Percentiles rank a stretch among this genome's conserved stretches.
Conservation (phyloP, 2,888 invertebrate species). For the Agrochola lychnidis region DNA sequence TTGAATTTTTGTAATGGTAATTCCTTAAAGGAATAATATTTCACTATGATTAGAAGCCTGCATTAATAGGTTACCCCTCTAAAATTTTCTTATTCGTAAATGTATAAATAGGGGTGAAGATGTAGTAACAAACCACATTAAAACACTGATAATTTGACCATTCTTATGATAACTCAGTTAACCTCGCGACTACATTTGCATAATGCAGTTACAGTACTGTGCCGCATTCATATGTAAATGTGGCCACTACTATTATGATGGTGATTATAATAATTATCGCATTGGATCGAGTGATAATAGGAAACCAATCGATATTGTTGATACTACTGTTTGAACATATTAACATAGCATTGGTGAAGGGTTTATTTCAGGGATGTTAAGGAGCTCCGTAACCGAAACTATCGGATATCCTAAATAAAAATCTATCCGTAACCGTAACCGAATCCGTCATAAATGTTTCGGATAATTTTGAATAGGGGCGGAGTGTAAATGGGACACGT, state of each 20-base stretch:
- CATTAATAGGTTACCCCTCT: background rate
- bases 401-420: too few relatives aligned
- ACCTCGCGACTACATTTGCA: slow-evolving; percentile 16
- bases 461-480: too few relatives aligned
- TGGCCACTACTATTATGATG: slow-evolving; percentile 20
- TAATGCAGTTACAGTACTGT: slow-evolving; percentile 30
- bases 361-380: too few relatives aligned
- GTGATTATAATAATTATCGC: slow-evolving; percentile 36
- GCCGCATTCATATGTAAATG: slow-evolving; percentile 54
- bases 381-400: too few relatives aligned
- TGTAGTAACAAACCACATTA: background rate
- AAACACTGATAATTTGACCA: background rate
- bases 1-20: too few relatives aligned
- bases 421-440: too few relatives aligned
- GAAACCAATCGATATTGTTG: slow-evolving; percentile 15
- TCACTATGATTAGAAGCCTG: background rate
- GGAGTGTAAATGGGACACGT: too few relatives aligned
- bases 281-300: slow-evolving; percentile 35
- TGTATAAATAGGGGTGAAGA: too few relatives aligned
- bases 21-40: background rate
- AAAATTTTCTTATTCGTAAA: too few relatives aligned
- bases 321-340: background rate
- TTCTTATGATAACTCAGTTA: slow-evolving; percentile 22
- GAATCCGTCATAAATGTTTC: too few relatives aligned
- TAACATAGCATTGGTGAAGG: too few relatives aligned